Percentiles rank a stretch among this genome's conserved stretches.
Evolutionary conservation across 2,797 vertebrate species (phyloP).

Genomic region (Myotis findleyi): DNA sequence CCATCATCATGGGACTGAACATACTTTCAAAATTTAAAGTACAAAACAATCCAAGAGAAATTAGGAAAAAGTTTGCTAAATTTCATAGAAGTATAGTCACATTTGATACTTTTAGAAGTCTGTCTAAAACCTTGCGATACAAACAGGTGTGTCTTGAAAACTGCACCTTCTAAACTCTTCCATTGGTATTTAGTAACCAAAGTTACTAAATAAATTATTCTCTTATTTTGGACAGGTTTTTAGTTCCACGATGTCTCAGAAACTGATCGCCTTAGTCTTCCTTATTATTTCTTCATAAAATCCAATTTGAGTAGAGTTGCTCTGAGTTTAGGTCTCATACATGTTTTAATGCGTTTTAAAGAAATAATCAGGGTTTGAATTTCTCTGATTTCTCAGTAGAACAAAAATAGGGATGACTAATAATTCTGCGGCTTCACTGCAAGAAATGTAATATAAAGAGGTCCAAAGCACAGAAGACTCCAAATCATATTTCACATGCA

Average conservation of each 20-base stretch:
- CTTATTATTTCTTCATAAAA: slow-evolving; percentile 75
- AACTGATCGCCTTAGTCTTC: slow-evolving; percentile 40
- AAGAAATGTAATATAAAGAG: slow-evolving; percentile 77
- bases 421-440: slow-evolving; percentile 74
- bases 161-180: slow-evolving; percentile 48
- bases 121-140: neutral
- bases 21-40: slow-evolving; percentile 46
- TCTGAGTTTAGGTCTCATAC: slow-evolving; percentile 63
- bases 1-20: neutral
- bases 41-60: neutral
- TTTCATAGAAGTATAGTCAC: slow-evolving; percentile 33
- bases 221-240: slow-evolving; percentile 65
- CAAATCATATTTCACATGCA: slow-evolving; percentile 82
- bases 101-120: slow-evolving; percentile 47
- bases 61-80: neutral
- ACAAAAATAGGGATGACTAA: slow-evolving; percentile 81
- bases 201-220: slow-evolving; percentile 61
- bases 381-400: slow-evolving; percentile 79
- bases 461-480: slow-evolving; percentile 71
- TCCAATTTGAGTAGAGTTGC: slow-evolving; percentile 76
- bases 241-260: slow-evolving; percentile 52
- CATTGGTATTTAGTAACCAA: slow-evolving; percentile 41
- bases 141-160: slow-evolving; percentile 36
- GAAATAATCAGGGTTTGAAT: slow-evolving; percentile 70
- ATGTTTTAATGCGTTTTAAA: slow-evolving; percentile 77